phyloP scores from a whole-genome alignment of 2,113 vertebrate species.

The Barbus barbus region DNA sequence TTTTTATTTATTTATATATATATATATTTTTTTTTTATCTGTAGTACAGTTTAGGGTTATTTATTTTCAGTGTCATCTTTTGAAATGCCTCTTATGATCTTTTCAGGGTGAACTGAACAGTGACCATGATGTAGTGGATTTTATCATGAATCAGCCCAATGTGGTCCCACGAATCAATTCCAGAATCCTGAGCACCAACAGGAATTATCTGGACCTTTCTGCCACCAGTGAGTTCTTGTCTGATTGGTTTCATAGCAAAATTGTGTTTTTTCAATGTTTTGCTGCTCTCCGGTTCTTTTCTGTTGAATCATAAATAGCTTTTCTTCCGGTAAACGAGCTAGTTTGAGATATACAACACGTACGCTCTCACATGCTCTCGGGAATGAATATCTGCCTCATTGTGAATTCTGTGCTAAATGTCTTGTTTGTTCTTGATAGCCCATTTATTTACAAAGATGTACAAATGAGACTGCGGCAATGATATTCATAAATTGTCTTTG shows the following conservation, averaged over 20 bases:
- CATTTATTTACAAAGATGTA: constrained; percentile 30
- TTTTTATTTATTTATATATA: no score
- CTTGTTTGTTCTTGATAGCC: constrained; percentile 34
- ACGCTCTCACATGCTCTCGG: neutral
- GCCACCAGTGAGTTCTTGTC: constrained; percentile 81
- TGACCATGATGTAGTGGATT: constrained; percentile 93
- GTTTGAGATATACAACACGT: neutral
- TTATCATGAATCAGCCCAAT: constrained; percentile 94
- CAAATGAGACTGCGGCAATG: constrained; percentile 26
- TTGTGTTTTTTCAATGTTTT: neutral
- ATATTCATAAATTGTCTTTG: constrained; percentile 33
- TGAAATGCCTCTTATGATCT: neutral
- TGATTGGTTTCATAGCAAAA: neutral
- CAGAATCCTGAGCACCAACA: constrained; percentile 87
- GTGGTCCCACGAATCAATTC: constrained; percentile 95
- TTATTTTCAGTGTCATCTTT: neutral
- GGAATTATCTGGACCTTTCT: constrained; percentile 92
- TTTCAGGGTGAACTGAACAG: constrained; percentile 88
- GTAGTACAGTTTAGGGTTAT: neutral
- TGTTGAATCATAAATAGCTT: neutral
- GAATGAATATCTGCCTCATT: constrained; percentile 28
- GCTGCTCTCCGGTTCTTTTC: neutral
- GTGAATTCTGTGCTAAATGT: constrained; percentile 35
- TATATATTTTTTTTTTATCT: no score
- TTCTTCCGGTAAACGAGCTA: neutral